These are phyloP conservation scores for Diarsia brunnea DNA, from an alignment of 2,888 invertebrate species.

Conservation along the genomic window DNA sequence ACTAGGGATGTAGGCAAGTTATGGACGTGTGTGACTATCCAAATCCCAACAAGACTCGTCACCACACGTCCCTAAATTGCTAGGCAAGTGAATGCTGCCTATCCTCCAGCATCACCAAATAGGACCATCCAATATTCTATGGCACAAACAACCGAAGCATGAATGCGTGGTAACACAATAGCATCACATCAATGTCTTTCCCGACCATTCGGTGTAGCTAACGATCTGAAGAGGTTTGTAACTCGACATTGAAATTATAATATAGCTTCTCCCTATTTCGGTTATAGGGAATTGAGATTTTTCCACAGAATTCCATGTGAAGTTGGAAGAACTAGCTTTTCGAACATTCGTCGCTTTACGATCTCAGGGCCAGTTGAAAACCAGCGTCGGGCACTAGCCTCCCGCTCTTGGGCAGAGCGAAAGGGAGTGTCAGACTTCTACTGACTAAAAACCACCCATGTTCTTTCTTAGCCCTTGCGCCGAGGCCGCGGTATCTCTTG, in stretches of 20 bases:
- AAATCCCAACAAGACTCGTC: accelerated
- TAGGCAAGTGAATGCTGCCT: not conserved
- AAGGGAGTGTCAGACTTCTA: too few species aligned
- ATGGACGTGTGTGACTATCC: too few species aligned
- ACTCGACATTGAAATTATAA: conserved; percentile 25
- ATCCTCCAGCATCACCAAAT: not conserved
- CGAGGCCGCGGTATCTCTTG: too few species aligned
- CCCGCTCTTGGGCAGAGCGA: too few species aligned
- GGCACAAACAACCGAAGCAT: conserved; percentile 2
- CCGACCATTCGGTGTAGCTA: conserved; percentile 11
- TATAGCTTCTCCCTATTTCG: not conserved
- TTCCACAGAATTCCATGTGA: too few species aligned
- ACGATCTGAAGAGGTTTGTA: not conserved
- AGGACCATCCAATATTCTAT: conserved; percentile 1
- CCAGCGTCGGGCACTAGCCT: too few species aligned
- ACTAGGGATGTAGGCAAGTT: too few species aligned
- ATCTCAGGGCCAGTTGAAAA: too few species aligned
- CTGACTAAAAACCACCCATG: too few species aligned
- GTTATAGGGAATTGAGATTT: not conserved
- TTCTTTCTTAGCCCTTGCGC: too few species aligned
- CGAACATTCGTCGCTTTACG: too few species aligned
- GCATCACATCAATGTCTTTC: conserved; percentile 20
- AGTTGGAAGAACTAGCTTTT: too few species aligned
- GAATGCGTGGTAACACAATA: conserved; percentile 41
- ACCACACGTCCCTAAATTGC: not conserved